A percentile compares a stretch with the other conserved stretches of the same genome.
Evolutionary conservation across 2,113 vertebrate species (phyloP).

Genomic region (Climacteris rufus): DNA sequence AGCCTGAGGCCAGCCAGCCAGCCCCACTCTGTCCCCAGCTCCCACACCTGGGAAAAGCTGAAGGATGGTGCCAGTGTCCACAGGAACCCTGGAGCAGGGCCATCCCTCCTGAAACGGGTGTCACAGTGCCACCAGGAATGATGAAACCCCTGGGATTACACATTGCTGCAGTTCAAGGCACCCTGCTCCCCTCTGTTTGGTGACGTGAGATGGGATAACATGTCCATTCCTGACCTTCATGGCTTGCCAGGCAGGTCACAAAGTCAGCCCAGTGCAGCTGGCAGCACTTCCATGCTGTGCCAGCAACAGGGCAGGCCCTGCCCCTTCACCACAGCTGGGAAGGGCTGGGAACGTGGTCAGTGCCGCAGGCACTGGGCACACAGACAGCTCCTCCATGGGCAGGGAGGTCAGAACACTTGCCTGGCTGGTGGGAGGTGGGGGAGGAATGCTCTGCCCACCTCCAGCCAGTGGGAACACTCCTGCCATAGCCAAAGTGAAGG

Average conservation of each 20-base stretch:
- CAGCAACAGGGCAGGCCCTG: background rate
- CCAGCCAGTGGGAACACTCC: background rate
- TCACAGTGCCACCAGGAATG: background rate
- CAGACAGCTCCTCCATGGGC: background rate
- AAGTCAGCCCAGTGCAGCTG: background rate
- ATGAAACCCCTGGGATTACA: background rate
- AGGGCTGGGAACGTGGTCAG: no score
- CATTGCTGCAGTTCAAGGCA: background rate
- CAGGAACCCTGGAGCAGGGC: background rate
- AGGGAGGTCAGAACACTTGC: background rate
- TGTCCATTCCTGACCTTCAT: rapidly evolving
- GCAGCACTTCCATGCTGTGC: background rate
- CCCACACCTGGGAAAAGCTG: background rate
- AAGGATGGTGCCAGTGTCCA: background rate
- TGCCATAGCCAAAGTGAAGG: background rate
- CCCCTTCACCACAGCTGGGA: rapidly evolving
- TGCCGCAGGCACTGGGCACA: background rate
- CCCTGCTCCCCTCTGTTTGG: background rate
- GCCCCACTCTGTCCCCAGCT: background rate
- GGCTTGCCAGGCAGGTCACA: background rate
- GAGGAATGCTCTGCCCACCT: background rate
- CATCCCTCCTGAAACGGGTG: background rate
- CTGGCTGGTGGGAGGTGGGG: background rate
- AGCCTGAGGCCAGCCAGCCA: background rate
- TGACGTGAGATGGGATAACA: background rate